Percentiles rank a stretch among this genome's conserved stretches.
Conservation (phyloP, 1,140 invertebrate genomes). For the Battus philenor region DNA sequence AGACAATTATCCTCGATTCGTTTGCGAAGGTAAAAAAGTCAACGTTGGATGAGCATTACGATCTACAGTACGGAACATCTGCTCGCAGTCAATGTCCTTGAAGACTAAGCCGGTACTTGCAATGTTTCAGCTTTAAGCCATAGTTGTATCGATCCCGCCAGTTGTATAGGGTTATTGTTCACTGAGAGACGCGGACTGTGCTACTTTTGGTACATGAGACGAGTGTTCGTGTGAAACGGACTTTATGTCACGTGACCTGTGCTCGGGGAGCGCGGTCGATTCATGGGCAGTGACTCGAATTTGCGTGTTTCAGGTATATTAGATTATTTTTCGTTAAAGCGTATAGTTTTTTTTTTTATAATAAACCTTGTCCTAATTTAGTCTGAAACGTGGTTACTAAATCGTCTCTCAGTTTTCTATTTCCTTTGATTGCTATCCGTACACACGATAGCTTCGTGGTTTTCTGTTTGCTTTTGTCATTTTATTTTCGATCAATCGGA, state of each 20-base stretch:
- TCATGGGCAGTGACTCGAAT: background rate
- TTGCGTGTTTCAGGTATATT: conserved; percentile 8
- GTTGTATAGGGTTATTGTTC: conserved; percentile 7
- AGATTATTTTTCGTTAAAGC: background rate
- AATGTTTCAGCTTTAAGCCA: background rate
- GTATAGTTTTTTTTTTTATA: no score
- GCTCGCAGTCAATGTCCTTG: conserved; percentile 13
- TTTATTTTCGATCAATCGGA: no score
- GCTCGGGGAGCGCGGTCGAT: background rate
- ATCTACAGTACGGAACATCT: conserved; percentile 3
- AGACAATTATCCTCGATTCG: no score
- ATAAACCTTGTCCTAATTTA: conserved; percentile 9
- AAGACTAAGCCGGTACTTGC: conserved; percentile 6
- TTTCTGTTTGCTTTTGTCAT: no score
- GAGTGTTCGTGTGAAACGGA: conserved; percentile 1
- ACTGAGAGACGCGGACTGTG: conserved; percentile 1
- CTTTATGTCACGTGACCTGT: conserved; percentile 5
- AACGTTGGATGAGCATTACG: background rate
- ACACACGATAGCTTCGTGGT: no score
- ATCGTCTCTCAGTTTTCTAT: no score
- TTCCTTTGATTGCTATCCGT: no score
- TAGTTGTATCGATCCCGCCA: conserved; percentile 10
- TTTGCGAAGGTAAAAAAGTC: no score
- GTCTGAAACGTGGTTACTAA: no score
- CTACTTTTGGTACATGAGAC: background rate